Evolutionary conservation across 2,797 vertebrate species (phyloP).

Genomic region (Phataginus tricuspis): DNA sequence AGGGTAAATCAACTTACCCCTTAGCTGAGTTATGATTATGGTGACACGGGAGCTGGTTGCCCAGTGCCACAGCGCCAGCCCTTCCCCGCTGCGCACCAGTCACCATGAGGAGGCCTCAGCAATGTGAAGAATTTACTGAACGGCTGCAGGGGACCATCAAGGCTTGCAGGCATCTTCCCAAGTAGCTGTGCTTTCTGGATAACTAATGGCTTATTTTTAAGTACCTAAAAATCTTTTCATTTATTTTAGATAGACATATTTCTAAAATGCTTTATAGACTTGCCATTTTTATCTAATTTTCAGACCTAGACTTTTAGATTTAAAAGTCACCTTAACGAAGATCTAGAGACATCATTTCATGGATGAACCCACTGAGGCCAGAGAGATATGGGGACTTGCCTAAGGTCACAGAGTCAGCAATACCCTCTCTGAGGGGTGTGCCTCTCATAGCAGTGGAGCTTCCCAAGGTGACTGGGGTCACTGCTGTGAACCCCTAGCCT

Average conservation of each 20-base stretch:
- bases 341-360: not conserved
- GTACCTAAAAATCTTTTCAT: not conserved
- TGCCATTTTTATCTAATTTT: conserved; percentile 22
- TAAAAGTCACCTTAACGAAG: not conserved
- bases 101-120: rapidly evolving
- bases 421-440: rapidly evolving
- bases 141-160: not conserved
- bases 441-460: not conserved
- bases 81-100: rapidly evolving
- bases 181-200: not conserved
- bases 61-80: not conserved
- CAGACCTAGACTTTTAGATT: not conserved
- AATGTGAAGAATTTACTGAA: rapidly evolving
- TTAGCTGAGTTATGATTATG: no score
- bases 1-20: not conserved
- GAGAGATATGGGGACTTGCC: not conserved
- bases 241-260: not conserved
- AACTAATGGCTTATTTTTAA: not conserved
- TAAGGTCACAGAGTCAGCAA: not conserved
- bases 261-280: not conserved
- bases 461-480: not conserved
- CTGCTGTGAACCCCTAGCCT: rapidly evolving
- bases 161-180: not conserved
- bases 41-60: not conserved
- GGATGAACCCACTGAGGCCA: not conserved